Evolutionary conservation across 2,888 invertebrate genomes (phyloP).

Genomic region (Incurvaria masculella): DNA sequence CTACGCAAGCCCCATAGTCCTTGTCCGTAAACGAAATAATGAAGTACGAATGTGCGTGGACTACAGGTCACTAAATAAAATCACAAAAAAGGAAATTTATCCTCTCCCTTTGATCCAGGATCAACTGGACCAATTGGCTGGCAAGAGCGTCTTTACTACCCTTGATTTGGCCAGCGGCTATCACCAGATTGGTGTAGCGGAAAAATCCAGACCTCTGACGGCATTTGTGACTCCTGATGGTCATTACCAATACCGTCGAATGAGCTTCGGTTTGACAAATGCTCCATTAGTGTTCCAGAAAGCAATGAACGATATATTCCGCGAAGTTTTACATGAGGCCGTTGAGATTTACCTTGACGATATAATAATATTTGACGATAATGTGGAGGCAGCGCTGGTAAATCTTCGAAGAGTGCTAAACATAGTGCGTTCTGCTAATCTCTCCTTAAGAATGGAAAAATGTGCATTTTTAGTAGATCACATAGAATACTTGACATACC

Average conservation of each 20-base stretch:
- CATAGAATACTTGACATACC: conserved; percentile 8
- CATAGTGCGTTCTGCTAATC: conserved; percentile 1
- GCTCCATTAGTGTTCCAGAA: conserved; percentile 11
- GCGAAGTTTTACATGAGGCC: conserved; percentile 5
- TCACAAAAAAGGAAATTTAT: conserved; percentile 11
- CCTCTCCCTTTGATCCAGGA: conserved; percentile 12
- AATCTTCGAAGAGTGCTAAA: conserved; percentile 5
- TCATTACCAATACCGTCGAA: conserved; percentile 11
- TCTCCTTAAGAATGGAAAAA: conserved; percentile 5
- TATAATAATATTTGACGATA: conserved; percentile 8
- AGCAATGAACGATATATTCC: conserved; percentile 11
- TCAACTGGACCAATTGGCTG: conserved; percentile 8
- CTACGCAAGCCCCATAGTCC: conserved; percentile 1
- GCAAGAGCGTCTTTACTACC: conserved; percentile 8
- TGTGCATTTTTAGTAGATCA: conserved; percentile 5
- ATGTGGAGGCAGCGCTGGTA: conserved; percentile 3
- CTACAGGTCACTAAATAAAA: conserved; percentile 13
- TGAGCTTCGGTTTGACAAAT: conserved; percentile 12
- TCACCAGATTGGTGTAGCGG: conserved; percentile 12
- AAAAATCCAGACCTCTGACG: conserved; percentile 2
- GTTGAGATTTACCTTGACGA: conserved; percentile 14
- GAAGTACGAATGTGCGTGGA: conserved; percentile 12
- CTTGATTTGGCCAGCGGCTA: conserved; percentile 12
- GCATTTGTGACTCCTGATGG: conserved; percentile 14
- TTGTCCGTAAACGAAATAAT: conserved; percentile 13